A percentile compares a stretch with the other conserved stretches of the same genome.
phyloP scores from a whole-genome alignment of 2,113 vertebrate genomes.

The Pelvicachromis taeniatus region DNA sequence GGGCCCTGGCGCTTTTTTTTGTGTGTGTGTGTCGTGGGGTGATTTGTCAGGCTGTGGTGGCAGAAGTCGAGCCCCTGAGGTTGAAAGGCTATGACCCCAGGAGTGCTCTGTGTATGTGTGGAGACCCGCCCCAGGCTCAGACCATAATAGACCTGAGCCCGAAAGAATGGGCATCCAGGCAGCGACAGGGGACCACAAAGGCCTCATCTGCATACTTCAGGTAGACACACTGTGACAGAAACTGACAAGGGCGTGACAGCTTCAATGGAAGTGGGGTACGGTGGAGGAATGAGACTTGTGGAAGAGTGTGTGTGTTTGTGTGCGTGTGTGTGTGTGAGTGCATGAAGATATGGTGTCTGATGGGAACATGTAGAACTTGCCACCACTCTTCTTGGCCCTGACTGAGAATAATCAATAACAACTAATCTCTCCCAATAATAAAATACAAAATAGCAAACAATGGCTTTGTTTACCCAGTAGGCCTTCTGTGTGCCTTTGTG shows the following conservation, averaged over 20 bases:
- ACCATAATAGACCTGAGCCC: conserved; percentile 80
- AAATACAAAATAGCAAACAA: conserved; percentile 95
- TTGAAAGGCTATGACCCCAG: conserved; percentile 99
- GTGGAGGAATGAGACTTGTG: conserved; percentile 41
- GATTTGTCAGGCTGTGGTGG: conserved; percentile 96
- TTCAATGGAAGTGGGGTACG: conserved; percentile 81
- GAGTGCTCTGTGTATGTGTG: conserved; percentile 69
- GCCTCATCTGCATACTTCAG: conserved; percentile 97
- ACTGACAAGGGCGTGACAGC: conserved; percentile 95
- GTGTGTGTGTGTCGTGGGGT: conserved; percentile 77
- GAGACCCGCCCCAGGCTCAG: conserved; percentile 80
- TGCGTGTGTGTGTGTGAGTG: background rate
- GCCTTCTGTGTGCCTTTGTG: conserved; percentile 58
- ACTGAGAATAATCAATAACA: conserved; percentile 91
- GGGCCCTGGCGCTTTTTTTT: conserved; percentile 86
- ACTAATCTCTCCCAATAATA: conserved; percentile 86
- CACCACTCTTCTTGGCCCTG: conserved; percentile 70
- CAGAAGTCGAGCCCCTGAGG: conserved; percentile 98
- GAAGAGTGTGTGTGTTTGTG: conserved; percentile 14
- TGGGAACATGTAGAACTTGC: conserved; percentile 78
- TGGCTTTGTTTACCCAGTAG: conserved; percentile 83
- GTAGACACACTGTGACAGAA: conserved; percentile 95
- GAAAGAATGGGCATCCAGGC: conserved; percentile 80
- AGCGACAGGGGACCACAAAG: conserved; percentile 79
- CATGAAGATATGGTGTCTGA: conserved; percentile 58